Percentiles rank a stretch among this genome's conserved stretches.
Evolutionary conservation across 53 echinoderm and acorn worm species (phyloP).

Genomic region (Holothuria leucospilota): DNA sequence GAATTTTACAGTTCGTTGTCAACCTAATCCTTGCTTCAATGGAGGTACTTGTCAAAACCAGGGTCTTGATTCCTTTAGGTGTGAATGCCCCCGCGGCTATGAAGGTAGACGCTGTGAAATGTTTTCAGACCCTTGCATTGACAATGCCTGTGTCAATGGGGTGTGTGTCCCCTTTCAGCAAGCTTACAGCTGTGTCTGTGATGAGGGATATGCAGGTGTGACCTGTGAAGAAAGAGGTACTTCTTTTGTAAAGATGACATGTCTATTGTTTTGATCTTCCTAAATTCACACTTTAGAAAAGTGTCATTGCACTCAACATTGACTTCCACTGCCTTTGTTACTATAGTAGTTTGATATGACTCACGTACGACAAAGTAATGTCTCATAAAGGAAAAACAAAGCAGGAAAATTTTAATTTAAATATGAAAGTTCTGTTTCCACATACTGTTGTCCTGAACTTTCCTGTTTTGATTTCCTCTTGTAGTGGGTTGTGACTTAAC

Average conservation of each 20-base stretch:
- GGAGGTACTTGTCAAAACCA: slow-evolving; percentile 1
- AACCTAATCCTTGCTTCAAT: slow-evolving; percentile 4
- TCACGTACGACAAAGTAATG: no score
- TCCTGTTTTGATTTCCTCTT: no score
- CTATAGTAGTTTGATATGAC: no score
- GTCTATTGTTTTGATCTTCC: no score
- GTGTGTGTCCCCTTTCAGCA: slow-evolving; percentile 14
- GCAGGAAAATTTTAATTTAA: no score
- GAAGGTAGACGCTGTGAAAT: background rate
- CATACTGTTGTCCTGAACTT: no score
- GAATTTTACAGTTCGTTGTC: background rate
- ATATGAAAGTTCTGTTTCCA: no score
- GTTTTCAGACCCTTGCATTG: background rate
- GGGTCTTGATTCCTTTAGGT: background rate
- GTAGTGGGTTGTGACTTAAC: background rate
- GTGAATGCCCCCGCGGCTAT: background rate
- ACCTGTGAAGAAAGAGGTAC: slow-evolving; percentile 31
- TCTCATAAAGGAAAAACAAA: no score
- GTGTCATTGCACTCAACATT: no score
- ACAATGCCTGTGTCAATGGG: slow-evolving; percentile 23
- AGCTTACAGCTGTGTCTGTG: background rate
- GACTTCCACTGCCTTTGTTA: no score
- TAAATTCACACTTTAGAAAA: no score
- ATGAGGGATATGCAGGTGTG: background rate
- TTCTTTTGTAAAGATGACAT: background rate